phyloP scores from a whole-genome alignment of 1,140 invertebrate genomes.

The Nomia melanderi region DNA sequence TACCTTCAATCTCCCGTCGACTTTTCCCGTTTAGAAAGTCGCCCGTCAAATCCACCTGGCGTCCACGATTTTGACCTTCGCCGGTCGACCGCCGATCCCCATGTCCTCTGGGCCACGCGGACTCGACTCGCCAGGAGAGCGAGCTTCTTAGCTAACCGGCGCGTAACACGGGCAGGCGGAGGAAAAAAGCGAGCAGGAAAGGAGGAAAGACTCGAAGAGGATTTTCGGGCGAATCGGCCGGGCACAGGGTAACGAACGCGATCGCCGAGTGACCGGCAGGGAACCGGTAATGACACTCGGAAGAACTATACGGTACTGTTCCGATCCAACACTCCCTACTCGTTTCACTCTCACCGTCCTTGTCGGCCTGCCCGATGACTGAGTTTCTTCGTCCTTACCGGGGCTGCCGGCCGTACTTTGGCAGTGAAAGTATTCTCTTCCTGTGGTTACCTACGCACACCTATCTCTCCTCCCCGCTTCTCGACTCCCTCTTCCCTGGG shows the following conservation, averaged over 20 bases:
- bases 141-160: too few relatives aligned
- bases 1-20: not conserved
- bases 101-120: too few relatives aligned
- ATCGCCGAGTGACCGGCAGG: slow-evolving; percentile 56
- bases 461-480: slow-evolving; percentile 44
- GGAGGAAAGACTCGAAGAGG: too few relatives aligned
- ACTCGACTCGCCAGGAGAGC: too few relatives aligned
- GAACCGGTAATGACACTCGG: slow-evolving; percentile 60
- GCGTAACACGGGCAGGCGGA: too few relatives aligned
- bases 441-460: slow-evolving; percentile 66
- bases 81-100: not conserved
- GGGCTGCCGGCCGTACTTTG: slow-evolving; percentile 70
- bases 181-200: too few relatives aligned
- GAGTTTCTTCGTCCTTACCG: slow-evolving; percentile 70
- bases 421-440: slow-evolving; percentile 80
- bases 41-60: not conserved
- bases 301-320: slow-evolving; percentile 68
- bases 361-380: slow-evolving; percentile 29
- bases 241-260: slow-evolving; percentile 52
- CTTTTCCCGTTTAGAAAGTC: not conserved
- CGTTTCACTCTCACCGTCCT: slow-evolving; percentile 59
- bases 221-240: not conserved
- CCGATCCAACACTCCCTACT: slow-evolving; percentile 65
- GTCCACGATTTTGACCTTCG: not conserved
- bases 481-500: too few relatives aligned